Evolutionary conservation across 2,113 vertebrate genomes (phyloP), one percentile per base, ranked within the genome.

Genomic region (Anhinga anhinga): DNA sequence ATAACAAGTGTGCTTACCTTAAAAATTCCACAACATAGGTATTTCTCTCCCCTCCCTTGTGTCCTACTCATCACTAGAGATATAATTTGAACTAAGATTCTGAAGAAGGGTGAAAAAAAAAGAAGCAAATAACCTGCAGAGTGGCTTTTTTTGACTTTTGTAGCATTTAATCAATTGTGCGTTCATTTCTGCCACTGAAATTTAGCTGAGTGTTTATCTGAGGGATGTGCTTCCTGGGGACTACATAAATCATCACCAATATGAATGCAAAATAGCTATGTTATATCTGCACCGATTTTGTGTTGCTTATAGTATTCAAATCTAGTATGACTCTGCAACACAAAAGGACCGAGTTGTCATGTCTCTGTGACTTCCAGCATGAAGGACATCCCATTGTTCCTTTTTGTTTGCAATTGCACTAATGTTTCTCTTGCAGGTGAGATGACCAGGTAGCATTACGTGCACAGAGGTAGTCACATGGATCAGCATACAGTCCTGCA

Each of bases 321-420:
- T 45, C 36, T 34, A 5, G 2, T 45, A n/a, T 29, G 50, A 77
- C 8, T n/a, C 13, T 10, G 5, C 25, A 32, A 49, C 27, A 42
- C 1, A 10, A 53, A 72, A 59, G 4, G 40, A 32, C n/a, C 42
- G 4, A 53, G 3, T 20, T 73, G 7, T 53, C 15, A 6, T 7
- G 8, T 15, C 7, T 13, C 20, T 17, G 10, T 26, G 40, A 22
- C 20, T 79, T 91, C 23, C 32, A 82, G 17, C 29, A 29, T 10
- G 27, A 70, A 67, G 27, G 18, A 63, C 3, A 82, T 36, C n/a
- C 5, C 10, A 27, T 3, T 0, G 0, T 26, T 19, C 2, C 15
- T n/a, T 72, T 63, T 73, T 4, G 10, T 63, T 86, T 53, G 3
- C 1, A 14, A 40, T 23, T 90, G 12, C 12, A 44, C 16, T 61